A percentile compares a stretch with the other conserved stretches of the same genome.
These are phyloP conservation scores for Astropecten irregularis DNA, from an alignment of 53 echinoderm and acorn worm genomes.

Conservation along the genomic window DNA sequence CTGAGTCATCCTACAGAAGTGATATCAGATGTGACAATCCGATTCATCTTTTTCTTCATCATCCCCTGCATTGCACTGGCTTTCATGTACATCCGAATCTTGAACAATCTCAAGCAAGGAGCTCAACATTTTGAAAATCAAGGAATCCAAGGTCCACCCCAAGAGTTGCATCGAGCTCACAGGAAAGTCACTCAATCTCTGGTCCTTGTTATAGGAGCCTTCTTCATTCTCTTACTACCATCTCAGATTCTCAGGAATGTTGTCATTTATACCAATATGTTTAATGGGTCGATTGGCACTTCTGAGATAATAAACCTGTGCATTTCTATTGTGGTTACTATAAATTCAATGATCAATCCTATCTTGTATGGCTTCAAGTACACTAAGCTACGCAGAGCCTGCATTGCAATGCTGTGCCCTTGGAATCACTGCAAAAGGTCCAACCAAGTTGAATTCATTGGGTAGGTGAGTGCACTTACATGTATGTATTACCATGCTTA, in stretches of 20 bases:
- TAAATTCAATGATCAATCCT: slow-evolving; percentile 34
- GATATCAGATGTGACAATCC: neutral
- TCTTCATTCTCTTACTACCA: slow-evolving; percentile 31
- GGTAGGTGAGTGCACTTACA: no score
- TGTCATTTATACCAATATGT: neutral
- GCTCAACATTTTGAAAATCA: slow-evolving; percentile 21
- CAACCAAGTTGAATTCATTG: neutral
- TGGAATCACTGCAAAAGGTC: neutral
- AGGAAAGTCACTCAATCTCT: slow-evolving; percentile 39
- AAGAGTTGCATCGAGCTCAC: slow-evolving; percentile 15
- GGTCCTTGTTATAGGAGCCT: slow-evolving; percentile 1
- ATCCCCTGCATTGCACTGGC: neutral
- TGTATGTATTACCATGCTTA: no score
- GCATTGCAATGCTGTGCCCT: slow-evolving; percentile 14
- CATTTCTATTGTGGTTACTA: neutral
- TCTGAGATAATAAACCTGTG: neutral
- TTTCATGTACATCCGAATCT: slow-evolving; percentile 29
- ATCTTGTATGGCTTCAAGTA: slow-evolving; percentile 40
- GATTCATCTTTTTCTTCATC: neutral
- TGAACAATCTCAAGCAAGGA: slow-evolving; percentile 30
- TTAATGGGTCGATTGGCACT: neutral
- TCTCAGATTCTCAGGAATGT: neutral
- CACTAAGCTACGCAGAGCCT: slow-evolving; percentile 20
- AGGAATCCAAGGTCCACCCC: slow-evolving; percentile 36
- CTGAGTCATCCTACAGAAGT: neutral